These are phyloP conservation scores for Harmothoe impar DNA, from an alignment of 2,888 invertebrate species.

Conservation along the genomic window DNA sequence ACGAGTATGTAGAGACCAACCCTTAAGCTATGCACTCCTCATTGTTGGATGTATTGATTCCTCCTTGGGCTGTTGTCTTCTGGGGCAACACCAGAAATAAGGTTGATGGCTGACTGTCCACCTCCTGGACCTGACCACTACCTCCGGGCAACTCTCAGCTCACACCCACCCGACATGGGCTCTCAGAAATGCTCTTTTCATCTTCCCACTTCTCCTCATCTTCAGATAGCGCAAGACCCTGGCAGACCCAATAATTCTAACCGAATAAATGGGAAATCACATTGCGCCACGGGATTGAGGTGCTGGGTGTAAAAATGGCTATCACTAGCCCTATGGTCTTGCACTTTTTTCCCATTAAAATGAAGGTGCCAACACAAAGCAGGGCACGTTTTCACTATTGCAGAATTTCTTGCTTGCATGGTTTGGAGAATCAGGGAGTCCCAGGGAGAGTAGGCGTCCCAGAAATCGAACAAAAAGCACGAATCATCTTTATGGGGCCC, in stretches of 20 bases:
- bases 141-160: not conserved
- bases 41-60: conserved; percentile 24
- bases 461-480: conserved; percentile 11
- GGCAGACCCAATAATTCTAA: conserved; percentile 46
- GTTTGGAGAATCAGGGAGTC: not conserved
- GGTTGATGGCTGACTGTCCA: not conserved
- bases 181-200: not conserved
- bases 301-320: not conserved
- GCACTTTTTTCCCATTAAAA: too few relatives aligned
- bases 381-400: not conserved
- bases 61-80: not conserved
- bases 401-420: not conserved
- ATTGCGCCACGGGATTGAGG: not conserved
- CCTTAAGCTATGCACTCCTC: not conserved
- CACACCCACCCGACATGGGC: not conserved
- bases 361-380: too few relatives aligned
- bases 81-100: not conserved
- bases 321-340: too few relatives aligned
- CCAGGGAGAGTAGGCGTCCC: not conserved
- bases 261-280: conserved; percentile 31
- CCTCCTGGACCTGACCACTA: not conserved
- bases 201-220: not conserved
- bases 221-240: not conserved
- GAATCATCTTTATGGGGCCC: conserved; percentile 22
- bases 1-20: too few relatives aligned